These are phyloP conservation scores for Caenorhabditis macrosperma DNA, from an alignment of 2,888 invertebrate genomes.

Conservation along the genomic window DNA sequence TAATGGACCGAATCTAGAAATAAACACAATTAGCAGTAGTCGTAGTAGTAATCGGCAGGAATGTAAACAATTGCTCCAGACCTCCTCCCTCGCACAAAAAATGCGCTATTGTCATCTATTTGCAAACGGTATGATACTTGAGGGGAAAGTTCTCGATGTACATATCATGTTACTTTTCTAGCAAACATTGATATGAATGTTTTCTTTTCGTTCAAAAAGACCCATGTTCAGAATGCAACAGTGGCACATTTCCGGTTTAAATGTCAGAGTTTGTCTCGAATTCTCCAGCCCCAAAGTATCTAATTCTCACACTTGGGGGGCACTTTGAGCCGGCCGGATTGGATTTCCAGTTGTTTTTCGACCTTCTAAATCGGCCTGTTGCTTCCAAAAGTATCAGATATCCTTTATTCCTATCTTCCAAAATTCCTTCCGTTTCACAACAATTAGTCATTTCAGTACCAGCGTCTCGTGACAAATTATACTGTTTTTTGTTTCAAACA, in stretches of 20 bases:
- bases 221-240: no score
- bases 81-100: background rate
- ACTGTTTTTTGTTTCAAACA: no score
- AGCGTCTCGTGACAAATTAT: no score
- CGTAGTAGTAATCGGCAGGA: background rate
- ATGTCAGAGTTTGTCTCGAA: no score
- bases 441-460: background rate
- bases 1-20: background rate
- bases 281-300: no score
- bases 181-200: constrained; percentile 3
- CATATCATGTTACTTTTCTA: constrained; percentile 9
- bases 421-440: background rate
- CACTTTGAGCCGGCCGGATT: background rate
- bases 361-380: background rate
- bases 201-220: no score
- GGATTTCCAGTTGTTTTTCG: background rate
- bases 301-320: constrained; percentile 17
- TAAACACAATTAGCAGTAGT: constrained; percentile 4
- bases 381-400: background rate
- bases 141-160: constrained; percentile 12
- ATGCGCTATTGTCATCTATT: background rate
- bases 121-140: constrained; percentile 30
- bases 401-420: background rate
- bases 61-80: constrained; percentile 10
- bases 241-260: no score